Evolutionary conservation across 2,797 vertebrate species (phyloP).

Genomic region (Syngnathus acus): DNA sequence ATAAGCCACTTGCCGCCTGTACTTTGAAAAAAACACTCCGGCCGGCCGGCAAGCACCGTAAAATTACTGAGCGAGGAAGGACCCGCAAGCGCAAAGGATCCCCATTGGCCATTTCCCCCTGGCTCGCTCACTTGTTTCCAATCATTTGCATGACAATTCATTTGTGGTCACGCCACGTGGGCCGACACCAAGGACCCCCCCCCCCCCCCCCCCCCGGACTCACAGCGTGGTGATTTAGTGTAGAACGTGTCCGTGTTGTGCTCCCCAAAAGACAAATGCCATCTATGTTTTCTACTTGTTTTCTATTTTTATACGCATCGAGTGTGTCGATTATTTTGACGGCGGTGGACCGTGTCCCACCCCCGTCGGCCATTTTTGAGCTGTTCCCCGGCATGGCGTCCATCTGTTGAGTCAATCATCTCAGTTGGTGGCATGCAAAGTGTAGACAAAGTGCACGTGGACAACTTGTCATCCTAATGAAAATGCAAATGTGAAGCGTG

Average conservation of each 20-base stretch:
- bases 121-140: not conserved
- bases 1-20: not conserved
- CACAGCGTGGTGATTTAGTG: not conserved
- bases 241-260: not conserved
- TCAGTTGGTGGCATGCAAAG: slow-evolving; percentile 2
- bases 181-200: too few species aligned
- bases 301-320: slow-evolving; percentile 76
- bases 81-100: not conserved
- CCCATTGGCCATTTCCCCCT: not conserved
- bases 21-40: not conserved
- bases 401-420: not conserved
- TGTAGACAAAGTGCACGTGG: slow-evolving; percentile 3
- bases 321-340: not conserved
- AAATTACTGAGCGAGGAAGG: slow-evolving; percentile 4
- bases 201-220: too few species aligned
- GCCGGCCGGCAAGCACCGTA: too few species aligned
- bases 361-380: not conserved
- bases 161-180: not conserved
- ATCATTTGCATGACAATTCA: slow-evolving; percentile 1
- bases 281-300: slow-evolving; percentile 76
- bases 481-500: too few species aligned
- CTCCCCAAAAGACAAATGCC: slow-evolving; percentile 25
- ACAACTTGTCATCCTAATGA: not conserved
- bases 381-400: not conserved
- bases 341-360: not conserved